Evolutionary conservation across 2,888 invertebrate genomes (phyloP), one percentile per base, ranked within the genome.

Genomic region (Melanotus villosus): DNA sequence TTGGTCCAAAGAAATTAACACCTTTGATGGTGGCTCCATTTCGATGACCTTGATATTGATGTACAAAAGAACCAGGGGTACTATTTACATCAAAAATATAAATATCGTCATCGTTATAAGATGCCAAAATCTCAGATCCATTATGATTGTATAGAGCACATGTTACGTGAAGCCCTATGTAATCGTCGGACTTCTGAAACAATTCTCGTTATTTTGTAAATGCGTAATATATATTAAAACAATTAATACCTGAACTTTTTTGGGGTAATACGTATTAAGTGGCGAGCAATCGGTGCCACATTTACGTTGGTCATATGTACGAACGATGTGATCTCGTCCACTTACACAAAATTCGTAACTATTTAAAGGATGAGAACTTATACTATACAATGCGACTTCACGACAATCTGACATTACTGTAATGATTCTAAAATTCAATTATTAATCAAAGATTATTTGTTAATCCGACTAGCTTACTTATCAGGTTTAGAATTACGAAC

Each of bases 21-120:
- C 96, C 96, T 84, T 98, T 98, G 68, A 97, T 91, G 3, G 93
- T 93, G 38, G 90, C 90, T 70, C 89, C 89, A 81, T 93, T 93
- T 43, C 91, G 85, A 78, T 89, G 90, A 0, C 90, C 90, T 72
- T 86, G 85, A 79, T 89, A 90, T 6, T 85, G 84, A 68, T 88
- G 87, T 0, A 86, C 84, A 81, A 85, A 90, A 6, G 78, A 76
- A 32, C 91, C 90, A 0, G 87, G 82, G 0, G 78, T 69, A 80
- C 69, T 85, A 84, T 80, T 86, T 14, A 90, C 88, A 81, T 96
- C 92, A 80, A 96, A 98, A 34, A 97, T 86, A 85, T 95, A 98
- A 75, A 98, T 93, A 78, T 95, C 93, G 71, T 96, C 96, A 81
- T 97, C 96, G 83, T 95, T 97, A 84, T 97, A 98, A 0, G 96